Percentiles rank a stretch among this genome's conserved stretches.
Conservation (phyloP, 53 echinoderm and acorn worm genomes). For the Hippasteria phrygiana region DNA sequence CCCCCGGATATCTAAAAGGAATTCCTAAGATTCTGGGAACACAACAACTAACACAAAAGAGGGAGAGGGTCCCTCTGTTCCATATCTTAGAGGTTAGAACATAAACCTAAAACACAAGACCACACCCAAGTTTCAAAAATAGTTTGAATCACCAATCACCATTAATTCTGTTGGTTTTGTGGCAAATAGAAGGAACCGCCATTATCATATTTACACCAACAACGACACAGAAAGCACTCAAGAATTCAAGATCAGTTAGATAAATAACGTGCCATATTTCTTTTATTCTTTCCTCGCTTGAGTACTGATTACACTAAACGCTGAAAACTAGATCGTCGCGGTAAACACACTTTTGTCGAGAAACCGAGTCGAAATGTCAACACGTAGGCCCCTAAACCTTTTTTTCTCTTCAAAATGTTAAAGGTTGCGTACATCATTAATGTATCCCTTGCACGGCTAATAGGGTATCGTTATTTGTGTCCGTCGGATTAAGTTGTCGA, state of each 20-base stretch:
- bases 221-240: conserved; percentile 11
- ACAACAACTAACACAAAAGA: too few species aligned
- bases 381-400: neutral
- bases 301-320: neutral
- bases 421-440: neutral
- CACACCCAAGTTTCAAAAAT: too few species aligned
- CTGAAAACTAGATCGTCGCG: conserved; percentile 8
- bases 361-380: neutral
- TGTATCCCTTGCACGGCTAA: neutral
- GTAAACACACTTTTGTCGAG: neutral
- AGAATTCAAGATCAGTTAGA: conserved; percentile 12
- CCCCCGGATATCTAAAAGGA: too few species aligned
- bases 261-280: conserved; percentile 52
- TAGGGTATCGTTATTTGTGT: neutral
- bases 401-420: neutral
- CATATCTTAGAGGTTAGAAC: too few species aligned
- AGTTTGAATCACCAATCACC: too few species aligned
- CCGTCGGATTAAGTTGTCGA: neutral
- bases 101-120: too few species aligned
- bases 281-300: conserved; percentile 9
- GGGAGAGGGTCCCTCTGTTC: too few species aligned
- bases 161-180: neutral
- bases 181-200: neutral
- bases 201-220: neutral
- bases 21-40: too few species aligned